Percentiles rank a stretch among this genome's conserved stretches.
phyloP scores from a whole-genome alignment of 1,140 invertebrate species.

The Agraylea sexmaculata region DNA sequence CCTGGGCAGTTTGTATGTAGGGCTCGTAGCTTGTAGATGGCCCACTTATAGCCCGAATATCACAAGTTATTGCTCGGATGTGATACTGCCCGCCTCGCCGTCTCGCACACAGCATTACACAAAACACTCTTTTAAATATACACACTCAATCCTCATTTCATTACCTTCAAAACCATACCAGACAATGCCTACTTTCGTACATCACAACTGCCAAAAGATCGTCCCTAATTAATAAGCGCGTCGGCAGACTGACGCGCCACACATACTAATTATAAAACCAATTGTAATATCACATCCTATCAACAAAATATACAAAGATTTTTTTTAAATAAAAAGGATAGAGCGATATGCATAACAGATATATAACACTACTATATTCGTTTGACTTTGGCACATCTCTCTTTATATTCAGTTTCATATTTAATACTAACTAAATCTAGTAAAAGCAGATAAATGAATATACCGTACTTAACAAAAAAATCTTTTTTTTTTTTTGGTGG shows the following conservation, averaged over 20 bases:
- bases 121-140: neutral
- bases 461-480: neutral
- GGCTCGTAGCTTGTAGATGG: slow-evolving; percentile 20
- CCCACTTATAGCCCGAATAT: slow-evolving; percentile 22
- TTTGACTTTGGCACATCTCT: neutral
- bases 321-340: neutral
- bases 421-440: neutral
- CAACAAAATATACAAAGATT: neutral
- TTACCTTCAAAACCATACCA: neutral
- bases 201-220: neutral
- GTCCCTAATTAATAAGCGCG: neutral
- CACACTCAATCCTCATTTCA: neutral
- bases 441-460: neutral
- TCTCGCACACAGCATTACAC: slow-evolving; percentile 7
- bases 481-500: neutral
- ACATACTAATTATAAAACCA: neutral
- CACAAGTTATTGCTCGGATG: slow-evolving; percentile 22
- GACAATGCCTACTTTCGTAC: neutral
- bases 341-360: neutral
- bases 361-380: neutral
- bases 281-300: neutral
- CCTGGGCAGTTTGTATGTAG: slow-evolving; percentile 18
- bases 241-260: neutral
- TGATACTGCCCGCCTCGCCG: slow-evolving; percentile 11
- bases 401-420: neutral